phyloP scores from a whole-genome alignment of 2,797 vertebrate genomes.

The Babyrousa celebensis region DNA sequence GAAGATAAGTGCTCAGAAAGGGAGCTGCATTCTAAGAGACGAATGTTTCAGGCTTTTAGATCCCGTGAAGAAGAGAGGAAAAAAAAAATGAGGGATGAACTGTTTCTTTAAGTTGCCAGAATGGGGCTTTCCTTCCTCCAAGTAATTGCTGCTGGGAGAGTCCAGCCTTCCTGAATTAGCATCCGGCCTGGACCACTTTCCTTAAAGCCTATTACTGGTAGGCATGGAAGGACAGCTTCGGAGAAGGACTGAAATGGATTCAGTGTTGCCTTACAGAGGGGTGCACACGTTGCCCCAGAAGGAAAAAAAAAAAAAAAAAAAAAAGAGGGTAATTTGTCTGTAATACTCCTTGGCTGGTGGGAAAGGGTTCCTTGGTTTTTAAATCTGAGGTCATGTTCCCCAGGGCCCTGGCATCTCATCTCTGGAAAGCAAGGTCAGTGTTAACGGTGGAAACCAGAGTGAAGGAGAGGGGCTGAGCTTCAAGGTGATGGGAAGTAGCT shows the following conservation, averaged over 20 bases:
- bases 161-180: not conserved
- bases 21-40: constrained; percentile 47
- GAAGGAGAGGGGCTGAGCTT: constrained; percentile 49
- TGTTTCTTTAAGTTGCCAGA: constrained; percentile 40
- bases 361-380: constrained; percentile 72
- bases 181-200: not conserved
- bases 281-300: constrained; percentile 1
- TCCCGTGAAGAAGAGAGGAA: not conserved
- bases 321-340: constrained; percentile 56
- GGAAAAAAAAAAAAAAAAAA: not conserved
- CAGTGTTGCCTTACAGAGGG: constrained; percentile 49
- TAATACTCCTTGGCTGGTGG: constrained; percentile 53
- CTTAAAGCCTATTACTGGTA: not conserved
- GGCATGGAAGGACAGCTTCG: constrained; percentile 43
- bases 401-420: not conserved
- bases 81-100: not conserved
- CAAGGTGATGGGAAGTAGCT: not conserved
- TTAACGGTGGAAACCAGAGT: constrained; percentile 47
- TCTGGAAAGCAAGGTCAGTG: constrained; percentile 49
- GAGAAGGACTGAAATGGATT: constrained; percentile 46
- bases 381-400: constrained; percentile 58
- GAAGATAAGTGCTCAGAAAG: constrained; percentile 68
- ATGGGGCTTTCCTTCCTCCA: not conserved
- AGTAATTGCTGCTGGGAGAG: constrained; percentile 26
- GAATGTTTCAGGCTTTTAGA: constrained; percentile 74